These are phyloP conservation scores for Notothenia coriiceps DNA, from an alignment of 2,113 vertebrate species.

Conservation along the genomic window DNA sequence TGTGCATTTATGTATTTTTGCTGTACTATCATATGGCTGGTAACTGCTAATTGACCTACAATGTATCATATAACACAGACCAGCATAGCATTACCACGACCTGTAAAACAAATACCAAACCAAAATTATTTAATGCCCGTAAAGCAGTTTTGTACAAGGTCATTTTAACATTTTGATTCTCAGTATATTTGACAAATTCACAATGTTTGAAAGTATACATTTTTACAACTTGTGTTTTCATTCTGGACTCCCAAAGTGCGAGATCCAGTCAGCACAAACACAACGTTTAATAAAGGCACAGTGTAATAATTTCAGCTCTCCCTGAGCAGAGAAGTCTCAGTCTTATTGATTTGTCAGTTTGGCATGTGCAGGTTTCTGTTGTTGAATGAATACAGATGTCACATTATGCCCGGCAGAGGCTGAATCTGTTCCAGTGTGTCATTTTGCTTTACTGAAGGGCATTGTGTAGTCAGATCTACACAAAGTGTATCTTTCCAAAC, in stretches of 20 bases:
- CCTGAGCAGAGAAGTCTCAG: slow-evolving; percentile 41
- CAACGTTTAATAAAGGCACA: slow-evolving; percentile 49
- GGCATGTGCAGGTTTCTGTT: slow-evolving; percentile 15
- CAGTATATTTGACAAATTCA: slow-evolving; percentile 17
- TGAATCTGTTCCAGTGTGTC: slow-evolving; percentile 18
- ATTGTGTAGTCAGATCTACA: slow-evolving; percentile 14
- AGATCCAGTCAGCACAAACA: slow-evolving; percentile 25
- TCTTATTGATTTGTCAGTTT: neutral
- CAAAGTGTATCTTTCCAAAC: slow-evolving; percentile 85
- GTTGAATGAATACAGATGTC: slow-evolving; percentile 39
- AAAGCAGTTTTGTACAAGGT: slow-evolving; percentile 40
- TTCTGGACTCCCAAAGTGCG: slow-evolving; percentile 25
- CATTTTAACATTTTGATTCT: slow-evolving; percentile 41
- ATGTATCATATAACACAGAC: slow-evolving; percentile 10
- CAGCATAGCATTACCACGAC: neutral
- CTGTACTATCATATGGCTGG: slow-evolving; percentile 8
- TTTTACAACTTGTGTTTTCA: slow-evolving; percentile 6
- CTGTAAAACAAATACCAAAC: slow-evolving; percentile 36
- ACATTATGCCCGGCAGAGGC: neutral
- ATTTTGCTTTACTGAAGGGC: neutral
- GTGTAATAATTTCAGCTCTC: slow-evolving; percentile 34
- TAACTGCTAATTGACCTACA: neutral
- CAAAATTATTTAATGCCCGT: slow-evolving; percentile 45
- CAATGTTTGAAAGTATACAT: slow-evolving; percentile 41
- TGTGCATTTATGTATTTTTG: slow-evolving; percentile 41